Base-by-base conservation (phyloP, 2,888 invertebrate species). In the Galerucella nymphaeae region DNA sequence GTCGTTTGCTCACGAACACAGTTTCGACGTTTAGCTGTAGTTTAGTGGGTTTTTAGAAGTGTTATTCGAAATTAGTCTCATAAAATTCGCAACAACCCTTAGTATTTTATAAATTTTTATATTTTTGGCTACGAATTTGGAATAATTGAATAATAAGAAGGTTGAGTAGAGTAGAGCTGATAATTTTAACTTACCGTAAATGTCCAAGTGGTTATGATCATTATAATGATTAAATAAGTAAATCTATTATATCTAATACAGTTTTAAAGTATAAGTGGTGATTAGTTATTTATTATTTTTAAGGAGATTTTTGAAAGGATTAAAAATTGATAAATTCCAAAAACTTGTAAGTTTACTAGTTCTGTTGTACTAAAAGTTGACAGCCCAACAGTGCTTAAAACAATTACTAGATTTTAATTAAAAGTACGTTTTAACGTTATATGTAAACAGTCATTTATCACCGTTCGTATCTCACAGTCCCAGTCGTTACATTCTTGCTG, bases 361-460 rank as follows among this genome's bases (percentile, higher is more conserved):
- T 71, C 23, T 76, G 68, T 75, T 64, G 77, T 71, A 77, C 79
- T 75, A 77, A 81, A 80, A 78, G 82, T 83, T 83, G 84, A 84
- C 84, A 84, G 81, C 83, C 81, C 79, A 75, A 79, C 82, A 82
- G 84, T 83, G 86, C 77, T 81, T 80, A 78, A 84, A 86, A 87
- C 86, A 87, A 87, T 87, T 87, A 87, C 86, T 83, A 84, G 86
- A 87, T 87, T 70, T 87, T 87, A 87, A 87, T 87, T 87, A 87
- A 87, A 87, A 87, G 86, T 86, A 85, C 83, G 85, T 84, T 85
- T 53, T 83, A 83, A 84, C 84, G 82, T 81, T 84, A 84, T 82
- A 85, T 85, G 83, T 82, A 83, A 85, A 85, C 85, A 85, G 84
- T 85, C 86, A 87, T 87, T 86, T 86, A 87, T 87, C 87, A 86